phyloP scores from a whole-genome alignment of 2,113 vertebrate species.

The Herpetotheres cachinnans region DNA sequence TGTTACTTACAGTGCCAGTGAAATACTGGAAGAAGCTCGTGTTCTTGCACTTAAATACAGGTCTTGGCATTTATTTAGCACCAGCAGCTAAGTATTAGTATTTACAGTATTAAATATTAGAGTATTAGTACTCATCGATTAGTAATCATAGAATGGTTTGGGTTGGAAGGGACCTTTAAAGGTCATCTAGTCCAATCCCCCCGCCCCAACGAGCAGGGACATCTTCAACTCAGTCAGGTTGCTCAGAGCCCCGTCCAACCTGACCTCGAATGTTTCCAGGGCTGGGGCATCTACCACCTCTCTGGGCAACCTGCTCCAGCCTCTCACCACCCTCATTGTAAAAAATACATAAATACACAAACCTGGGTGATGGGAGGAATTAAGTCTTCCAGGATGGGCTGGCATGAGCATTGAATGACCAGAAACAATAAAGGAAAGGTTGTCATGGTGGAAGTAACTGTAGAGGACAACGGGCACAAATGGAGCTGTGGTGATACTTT shows the following conservation, averaged over 20 bases:
- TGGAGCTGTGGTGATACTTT: rapidly evolving
- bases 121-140: not conserved
- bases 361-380: not conserved
- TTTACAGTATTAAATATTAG: too few species aligned
- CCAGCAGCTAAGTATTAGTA: not conserved
- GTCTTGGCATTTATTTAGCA: not conserved
- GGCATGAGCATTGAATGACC: not conserved
- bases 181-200: not conserved
- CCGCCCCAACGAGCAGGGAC: not conserved
- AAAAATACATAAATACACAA: not conserved
- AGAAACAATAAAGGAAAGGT: not conserved
- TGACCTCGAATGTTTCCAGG: not conserved
- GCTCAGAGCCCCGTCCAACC: not conserved
- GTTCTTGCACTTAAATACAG: not conserved
- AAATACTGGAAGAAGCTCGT: not conserved
- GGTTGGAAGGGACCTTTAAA: not conserved
- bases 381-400: not conserved
- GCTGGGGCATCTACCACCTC: not conserved
- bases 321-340: not conserved
- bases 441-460: not conserved
- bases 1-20: not conserved
- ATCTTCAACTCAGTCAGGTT: not conserved
- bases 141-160: not conserved
- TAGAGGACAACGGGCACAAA: not conserved
- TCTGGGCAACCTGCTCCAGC: not conserved